Percentiles rank a stretch among this genome's conserved stretches.
Conservation (phyloP, 2,113 vertebrate genomes). For the Eulemur rufifrons region DNA sequence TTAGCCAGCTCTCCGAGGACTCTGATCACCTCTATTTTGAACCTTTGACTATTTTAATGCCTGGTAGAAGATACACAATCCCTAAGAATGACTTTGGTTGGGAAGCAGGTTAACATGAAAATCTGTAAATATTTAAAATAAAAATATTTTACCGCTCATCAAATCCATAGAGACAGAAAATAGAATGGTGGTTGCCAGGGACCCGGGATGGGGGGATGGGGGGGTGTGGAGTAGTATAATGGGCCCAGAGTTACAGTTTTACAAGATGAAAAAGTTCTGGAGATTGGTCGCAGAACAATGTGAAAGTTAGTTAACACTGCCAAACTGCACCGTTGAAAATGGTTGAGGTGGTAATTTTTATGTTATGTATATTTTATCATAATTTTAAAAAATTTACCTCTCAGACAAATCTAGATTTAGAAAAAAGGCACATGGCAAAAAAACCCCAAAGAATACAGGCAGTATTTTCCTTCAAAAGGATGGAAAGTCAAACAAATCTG, state of each 20-base stretch:
- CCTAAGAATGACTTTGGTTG: neutral
- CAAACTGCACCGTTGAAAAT: neutral
- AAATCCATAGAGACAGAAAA: neutral
- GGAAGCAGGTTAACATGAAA: neutral
- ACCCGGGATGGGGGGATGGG: neutral
- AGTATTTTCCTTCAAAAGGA: neutral
- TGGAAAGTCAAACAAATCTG: neutral
- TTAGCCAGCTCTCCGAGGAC: neutral
- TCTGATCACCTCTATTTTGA: neutral
- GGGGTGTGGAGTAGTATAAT: neutral
- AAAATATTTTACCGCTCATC: neutral
- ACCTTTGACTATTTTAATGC: neutral
- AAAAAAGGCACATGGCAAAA: neutral
- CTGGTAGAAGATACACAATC: neutral
- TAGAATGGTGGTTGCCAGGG: neutral
- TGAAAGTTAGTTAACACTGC: neutral
- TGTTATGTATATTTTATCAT: neutral
- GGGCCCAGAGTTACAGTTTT: neutral
- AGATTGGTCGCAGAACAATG: neutral
- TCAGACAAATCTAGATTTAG: neutral
- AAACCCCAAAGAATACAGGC: neutral
- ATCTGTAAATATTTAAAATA: slow-evolving; percentile 21
- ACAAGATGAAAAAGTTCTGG: neutral
- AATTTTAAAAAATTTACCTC: neutral
- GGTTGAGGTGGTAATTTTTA: neutral